Evolutionary conservation across 2,888 invertebrate species (phyloP).

Genomic region (Cephonodes hylas): DNA sequence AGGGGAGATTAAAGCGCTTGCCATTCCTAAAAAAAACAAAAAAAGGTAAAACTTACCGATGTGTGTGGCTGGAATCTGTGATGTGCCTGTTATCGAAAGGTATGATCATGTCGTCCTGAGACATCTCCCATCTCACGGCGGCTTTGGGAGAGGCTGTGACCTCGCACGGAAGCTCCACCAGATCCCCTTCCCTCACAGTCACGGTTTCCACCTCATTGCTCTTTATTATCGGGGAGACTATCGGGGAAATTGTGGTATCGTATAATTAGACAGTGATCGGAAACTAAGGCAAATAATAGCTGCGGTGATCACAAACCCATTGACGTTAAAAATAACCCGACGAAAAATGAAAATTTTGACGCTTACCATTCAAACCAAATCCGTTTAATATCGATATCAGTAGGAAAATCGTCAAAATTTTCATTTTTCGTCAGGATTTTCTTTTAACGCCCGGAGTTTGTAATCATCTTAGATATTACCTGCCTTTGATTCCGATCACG

Average conservation of each 20-base stretch:
- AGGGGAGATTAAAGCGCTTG: too few species aligned
- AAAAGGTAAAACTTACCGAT: constrained; percentile 53
- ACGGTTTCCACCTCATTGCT: constrained; percentile 28
- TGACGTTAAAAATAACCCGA: too few species aligned
- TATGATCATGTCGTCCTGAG: constrained; percentile 45
- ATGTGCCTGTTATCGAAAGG: constrained; percentile 43
- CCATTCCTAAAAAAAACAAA: too few species aligned
- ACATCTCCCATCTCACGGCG: constrained; percentile 55
- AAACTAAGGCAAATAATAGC: background rate
- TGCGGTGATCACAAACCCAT: background rate
- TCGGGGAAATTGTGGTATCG: constrained; percentile 7
- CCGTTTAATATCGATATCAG: too few species aligned
- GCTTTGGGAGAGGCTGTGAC: constrained; percentile 57
- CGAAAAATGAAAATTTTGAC: too few species aligned
- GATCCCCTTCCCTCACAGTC: constrained; percentile 42
- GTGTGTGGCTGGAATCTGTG: constrained; percentile 45
- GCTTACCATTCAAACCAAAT: too few species aligned
- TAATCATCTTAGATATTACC: too few species aligned
- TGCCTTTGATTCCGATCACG: too few species aligned
- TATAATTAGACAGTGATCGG: background rate
- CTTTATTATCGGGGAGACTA: constrained; percentile 58
- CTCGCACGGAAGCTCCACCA: constrained; percentile 48
- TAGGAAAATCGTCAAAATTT: too few species aligned
- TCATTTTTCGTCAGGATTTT: too few species aligned
- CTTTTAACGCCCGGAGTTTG: too few species aligned